A percentile compares a stretch with the other conserved stretches of the same genome.
These are phyloP conservation scores for Drosophila colorata DNA, from an alignment of 2,888 invertebrate species.

Conservation along the genomic window DNA sequence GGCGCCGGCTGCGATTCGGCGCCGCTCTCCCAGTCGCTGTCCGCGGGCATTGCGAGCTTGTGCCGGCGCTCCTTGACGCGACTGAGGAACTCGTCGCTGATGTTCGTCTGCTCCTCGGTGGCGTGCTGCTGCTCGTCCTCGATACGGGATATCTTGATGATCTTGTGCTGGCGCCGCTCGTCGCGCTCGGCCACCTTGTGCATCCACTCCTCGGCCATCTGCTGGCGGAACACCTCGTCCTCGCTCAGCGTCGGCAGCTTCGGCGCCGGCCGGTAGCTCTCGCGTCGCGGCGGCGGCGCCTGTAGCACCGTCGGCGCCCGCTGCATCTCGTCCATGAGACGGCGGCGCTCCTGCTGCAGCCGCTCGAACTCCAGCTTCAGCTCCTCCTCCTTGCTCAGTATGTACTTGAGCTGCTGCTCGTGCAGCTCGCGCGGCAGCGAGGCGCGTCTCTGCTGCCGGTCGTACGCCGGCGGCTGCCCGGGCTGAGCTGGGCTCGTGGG, in stretches of 20 bases:
- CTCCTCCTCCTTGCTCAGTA: slow-evolving; percentile 89
- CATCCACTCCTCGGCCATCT: slow-evolving; percentile 94
- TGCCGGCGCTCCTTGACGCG: slow-evolving; percentile 90
- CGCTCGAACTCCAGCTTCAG: slow-evolving; percentile 88
- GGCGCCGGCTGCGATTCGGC: slow-evolving; percentile 85
- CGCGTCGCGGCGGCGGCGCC: slow-evolving; percentile 72
- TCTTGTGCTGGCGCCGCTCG: slow-evolving; percentile 91
- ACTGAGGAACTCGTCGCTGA: slow-evolving; percentile 92
- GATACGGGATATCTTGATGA: slow-evolving; percentile 91
- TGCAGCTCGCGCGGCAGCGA: slow-evolving; percentile 89
- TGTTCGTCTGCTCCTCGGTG: slow-evolving; percentile 79
- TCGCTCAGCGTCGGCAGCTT: slow-evolving; percentile 88
- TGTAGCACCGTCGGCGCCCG: slow-evolving; percentile 61
- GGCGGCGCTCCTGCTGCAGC: slow-evolving; percentile 87
- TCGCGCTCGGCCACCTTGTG: slow-evolving; percentile 91
- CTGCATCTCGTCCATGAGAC: slow-evolving; percentile 82
- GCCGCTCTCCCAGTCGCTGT: slow-evolving; percentile 89
- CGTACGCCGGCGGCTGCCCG: slow-evolving; percentile 66
- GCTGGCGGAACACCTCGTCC: slow-evolving; percentile 90
- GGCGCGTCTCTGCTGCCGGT: slow-evolving; percentile 82
- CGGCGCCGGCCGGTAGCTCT: slow-evolving; percentile 75
- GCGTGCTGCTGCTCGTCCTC: slow-evolving; percentile 68
- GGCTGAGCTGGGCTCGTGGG: neutral
- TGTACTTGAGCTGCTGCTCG: slow-evolving; percentile 87
- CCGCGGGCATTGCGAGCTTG: slow-evolving; percentile 89